Evolutionary conservation across 2,113 vertebrate genomes (phyloP), one percentile per base, ranked within the genome.

Genomic region (Nycticorax nycticorax): DNA sequence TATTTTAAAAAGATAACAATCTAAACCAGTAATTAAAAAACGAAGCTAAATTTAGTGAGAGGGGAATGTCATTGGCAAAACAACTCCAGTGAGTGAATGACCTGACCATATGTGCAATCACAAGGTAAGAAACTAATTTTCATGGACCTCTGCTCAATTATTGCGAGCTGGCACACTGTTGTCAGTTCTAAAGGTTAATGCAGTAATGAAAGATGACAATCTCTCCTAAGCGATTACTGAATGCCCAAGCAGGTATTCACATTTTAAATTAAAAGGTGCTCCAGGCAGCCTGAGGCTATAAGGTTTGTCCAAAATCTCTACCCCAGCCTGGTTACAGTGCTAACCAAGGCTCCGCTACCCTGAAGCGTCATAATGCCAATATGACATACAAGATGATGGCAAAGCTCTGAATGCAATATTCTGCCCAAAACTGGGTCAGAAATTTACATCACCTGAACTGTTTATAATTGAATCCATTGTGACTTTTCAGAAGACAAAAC

Each of bases 131-230:
- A 96, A 96, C 79, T 93, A 78, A 98, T 97, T 97, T 98, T 95
- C 63, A 23, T 85, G 79, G 96, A 85, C 81, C 89, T 95, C 59
- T 57, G 59, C 84, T 96, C 94, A 94, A 72, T 97, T 97, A 96
- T n/a, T 85, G 53, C 0, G 9, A 89, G 81, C 74, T 48, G 74
- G 94, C 78, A 78, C 66, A 26, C 62, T 80, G 56, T 71, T 97
- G 96, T 90, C 80, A 92, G 88, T 87, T 96, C 76, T 72, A 97
- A 96, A 97, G 89, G 89, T 96, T 96, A 98, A 94, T 87, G 62
- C 83, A 81, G 64, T 95, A 98, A 97, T 96, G 89, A 97, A 94
- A 96, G 96, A 97, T 96, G 88, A 96, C 96, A 96, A 79, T 96
- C 94, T 92, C 96, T 87, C 90, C 87, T 86, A 84, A 96, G 68